Evolutionary conservation across 2,888 invertebrate genomes (phyloP), one percentile per base, ranked within the genome.

Genomic region (Drosophila parthenogenetica): DNA sequence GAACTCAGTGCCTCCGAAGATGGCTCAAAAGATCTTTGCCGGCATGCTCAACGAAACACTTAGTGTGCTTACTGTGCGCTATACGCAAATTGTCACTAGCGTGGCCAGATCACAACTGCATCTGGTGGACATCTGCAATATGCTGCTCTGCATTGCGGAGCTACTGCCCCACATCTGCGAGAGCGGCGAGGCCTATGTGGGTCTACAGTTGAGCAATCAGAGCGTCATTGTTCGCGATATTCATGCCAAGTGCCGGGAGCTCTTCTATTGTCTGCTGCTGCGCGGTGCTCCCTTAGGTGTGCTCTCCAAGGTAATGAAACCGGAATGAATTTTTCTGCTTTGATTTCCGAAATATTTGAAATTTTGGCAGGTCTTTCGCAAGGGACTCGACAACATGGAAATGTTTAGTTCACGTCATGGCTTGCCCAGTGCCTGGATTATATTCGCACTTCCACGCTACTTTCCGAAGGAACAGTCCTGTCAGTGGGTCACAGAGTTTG

Each of bases 1-100:
- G 97, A 96, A 95, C 81, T 96, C 96, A 0, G 96, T 97, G n/a
- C 97, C 97, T 0, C 97, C 97, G 0, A 95, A 96, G 91, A 96
- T 97, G 95, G 97, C 97, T 0, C 96, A 97, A 89, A 94, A 97
- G 76, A 95, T 97, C 54, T 96, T 96, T 83, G 95, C 96, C 2
- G 97, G 97, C 3, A 96, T 97, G 95, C 92, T 97, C 0, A 97
- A 97, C 85, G 97, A 97, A 91, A 96, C 97, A 0, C 92, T 97
- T 8, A 96, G 96, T 1, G 96, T 97, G 80, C 92, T 97, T 42
- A 95, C 96, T 2, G 95, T 96, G 2, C 94, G 97, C 74, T 97
- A 97, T 91, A 95, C 96, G 40, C 96, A 97, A 95, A 95, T 95
- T 39, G 93, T 93, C 87, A 95, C 94, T 76, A 95, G 93, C 86